phyloP scores from a whole-genome alignment of 1,140 invertebrate genomes.

The Spodoptera frugiperda region DNA sequence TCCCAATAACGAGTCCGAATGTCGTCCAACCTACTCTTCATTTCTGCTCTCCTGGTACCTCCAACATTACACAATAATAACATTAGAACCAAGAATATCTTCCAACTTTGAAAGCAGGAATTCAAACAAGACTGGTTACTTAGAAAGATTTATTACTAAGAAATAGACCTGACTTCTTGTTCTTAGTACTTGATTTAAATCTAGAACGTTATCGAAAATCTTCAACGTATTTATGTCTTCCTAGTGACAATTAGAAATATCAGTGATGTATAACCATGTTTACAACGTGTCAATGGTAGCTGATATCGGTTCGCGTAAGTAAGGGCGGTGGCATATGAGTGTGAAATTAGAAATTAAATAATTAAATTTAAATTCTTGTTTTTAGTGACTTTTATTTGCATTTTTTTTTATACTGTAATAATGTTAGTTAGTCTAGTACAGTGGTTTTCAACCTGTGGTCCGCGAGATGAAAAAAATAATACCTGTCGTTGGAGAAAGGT shows the following conservation, averaged over 20 bases:
- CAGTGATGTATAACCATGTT: constrained; percentile 20
- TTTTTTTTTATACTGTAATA: too few species aligned
- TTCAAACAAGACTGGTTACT: constrained; percentile 24
- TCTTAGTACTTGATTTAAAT: constrained; percentile 15
- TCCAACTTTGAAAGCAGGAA: constrained; percentile 20
- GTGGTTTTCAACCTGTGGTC: too few species aligned
- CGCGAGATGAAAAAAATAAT: too few species aligned
- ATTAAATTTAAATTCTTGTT: too few species aligned
- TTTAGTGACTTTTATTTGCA: too few species aligned
- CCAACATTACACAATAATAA: constrained; percentile 14
- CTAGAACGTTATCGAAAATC: constrained; percentile 6
- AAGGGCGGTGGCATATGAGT: background rate
- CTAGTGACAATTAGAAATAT: constrained; percentile 33
- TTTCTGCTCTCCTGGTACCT: background rate
- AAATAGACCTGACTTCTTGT: constrained; percentile 3
- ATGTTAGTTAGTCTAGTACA: too few species aligned
- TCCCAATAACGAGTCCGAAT: too few species aligned
- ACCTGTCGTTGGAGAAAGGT: too few species aligned
- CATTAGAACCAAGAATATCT: constrained; percentile 11
- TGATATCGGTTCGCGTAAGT: constrained; percentile 8
- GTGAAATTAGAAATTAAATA: background rate
- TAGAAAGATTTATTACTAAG: constrained; percentile 10
- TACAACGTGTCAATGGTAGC: constrained; percentile 18
- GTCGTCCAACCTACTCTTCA: too few species aligned
- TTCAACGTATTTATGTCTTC: constrained; percentile 22